These are phyloP conservation scores for Falco cherrug DNA, from an alignment of 2,797 vertebrate species.

Conservation along the genomic window DNA sequence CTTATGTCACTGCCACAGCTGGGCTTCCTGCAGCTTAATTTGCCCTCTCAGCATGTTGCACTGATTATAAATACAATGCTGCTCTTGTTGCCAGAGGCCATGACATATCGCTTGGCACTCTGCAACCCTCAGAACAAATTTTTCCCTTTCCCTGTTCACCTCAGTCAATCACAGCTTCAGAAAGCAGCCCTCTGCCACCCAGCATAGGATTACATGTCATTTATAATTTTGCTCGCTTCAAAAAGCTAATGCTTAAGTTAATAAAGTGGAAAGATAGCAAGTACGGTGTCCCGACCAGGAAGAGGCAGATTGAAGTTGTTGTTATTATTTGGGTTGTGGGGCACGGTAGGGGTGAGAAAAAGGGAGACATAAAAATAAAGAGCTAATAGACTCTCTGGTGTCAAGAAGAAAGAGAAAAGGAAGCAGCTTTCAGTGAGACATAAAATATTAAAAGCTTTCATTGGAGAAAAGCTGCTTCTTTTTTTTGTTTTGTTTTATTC, in stretches of 20 bases:
- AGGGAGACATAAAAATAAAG: conserved; percentile 38
- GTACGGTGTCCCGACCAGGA: not conserved
- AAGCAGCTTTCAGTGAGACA: not conserved
- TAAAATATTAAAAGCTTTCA: not conserved
- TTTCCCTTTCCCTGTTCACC: conserved; percentile 64
- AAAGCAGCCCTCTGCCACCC: conserved; percentile 54
- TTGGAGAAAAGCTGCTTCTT: not conserved
- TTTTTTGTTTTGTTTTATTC: not conserved
- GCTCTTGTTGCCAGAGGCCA: conserved; percentile 49
- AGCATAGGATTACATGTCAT: conserved; percentile 56
- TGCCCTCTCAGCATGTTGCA: conserved; percentile 57
- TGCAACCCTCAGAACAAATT: conserved; percentile 42
- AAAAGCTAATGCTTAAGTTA: conserved; percentile 67
- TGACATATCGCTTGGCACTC: conserved; percentile 53
- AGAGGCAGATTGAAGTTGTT: conserved; percentile 42
- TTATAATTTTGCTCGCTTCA: conserved; percentile 59
- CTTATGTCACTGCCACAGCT: conserved; percentile 56
- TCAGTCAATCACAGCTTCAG: conserved; percentile 44
- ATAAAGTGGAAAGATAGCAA: conserved; percentile 68
- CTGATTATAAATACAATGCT: conserved; percentile 67
- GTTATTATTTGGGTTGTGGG: conserved; percentile 50
- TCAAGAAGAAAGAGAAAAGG: conserved; percentile 19
- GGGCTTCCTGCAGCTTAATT: conserved; percentile 53
- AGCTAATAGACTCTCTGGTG: conserved; percentile 15
- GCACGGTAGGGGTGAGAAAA: conserved; percentile 23